Conservation (phyloP, 2,888 invertebrate genomes). For the Drosophila austrosaltans region DNA sequence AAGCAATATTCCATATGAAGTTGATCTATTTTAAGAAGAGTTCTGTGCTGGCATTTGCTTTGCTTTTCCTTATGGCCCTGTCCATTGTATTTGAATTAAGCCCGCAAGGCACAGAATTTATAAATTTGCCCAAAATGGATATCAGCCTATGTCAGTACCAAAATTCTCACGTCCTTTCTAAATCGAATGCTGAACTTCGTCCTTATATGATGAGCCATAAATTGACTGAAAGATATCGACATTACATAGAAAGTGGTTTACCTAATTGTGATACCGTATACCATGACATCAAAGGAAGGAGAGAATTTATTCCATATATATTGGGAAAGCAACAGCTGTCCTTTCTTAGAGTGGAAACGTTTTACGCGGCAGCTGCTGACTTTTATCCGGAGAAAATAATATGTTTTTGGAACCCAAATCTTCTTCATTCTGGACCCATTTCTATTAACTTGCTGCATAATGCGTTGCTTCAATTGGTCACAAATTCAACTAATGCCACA, state of each 20-base stretch:
- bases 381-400: constrained; percentile 1
- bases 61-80: background rate
- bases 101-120: background rate
- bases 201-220: background rate
- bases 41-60: background rate
- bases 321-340: constrained; percentile 6
- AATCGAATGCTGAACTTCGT: background rate
- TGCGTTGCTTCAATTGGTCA: constrained; percentile 6
- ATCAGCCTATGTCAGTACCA: background rate
- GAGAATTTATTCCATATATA: constrained; percentile 20
- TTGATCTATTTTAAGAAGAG: background rate
- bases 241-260: background rate
- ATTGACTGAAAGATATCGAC: background rate
- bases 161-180: background rate
- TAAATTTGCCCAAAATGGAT: background rate
- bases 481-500: background rate
- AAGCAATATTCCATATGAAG: background rate
- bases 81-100: background rate
- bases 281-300: constrained; percentile 14
- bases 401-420: constrained; percentile 26
- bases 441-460: constrained; percentile 35
- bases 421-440: constrained; percentile 28
- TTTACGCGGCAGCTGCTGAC: constrained; percentile 19
- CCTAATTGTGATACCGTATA: background rate
- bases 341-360: background rate